Percentiles rank a stretch among this genome's conserved stretches.
Evolutionary conservation across 2,797 vertebrate genomes (phyloP).

Genomic region (Sebastes goodei): DNA sequence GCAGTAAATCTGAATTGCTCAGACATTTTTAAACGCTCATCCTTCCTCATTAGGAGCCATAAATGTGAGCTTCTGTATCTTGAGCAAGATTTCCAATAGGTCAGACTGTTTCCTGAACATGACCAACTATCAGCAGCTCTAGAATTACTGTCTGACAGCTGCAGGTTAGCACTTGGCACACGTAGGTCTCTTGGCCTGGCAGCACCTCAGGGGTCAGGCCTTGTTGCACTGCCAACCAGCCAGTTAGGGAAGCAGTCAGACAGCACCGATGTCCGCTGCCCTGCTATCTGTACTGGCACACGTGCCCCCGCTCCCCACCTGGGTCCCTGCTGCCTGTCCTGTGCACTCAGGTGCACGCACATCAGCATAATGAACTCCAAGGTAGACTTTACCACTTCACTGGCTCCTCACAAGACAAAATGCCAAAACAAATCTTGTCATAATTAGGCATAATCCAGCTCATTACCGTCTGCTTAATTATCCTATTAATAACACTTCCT

Average conservation of each 20-base stretch:
- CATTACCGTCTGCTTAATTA: slow-evolving; percentile 98
- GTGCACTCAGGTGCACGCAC: slow-evolving; percentile 90
- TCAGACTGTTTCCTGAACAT: slow-evolving; percentile 2
- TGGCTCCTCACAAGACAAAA: slow-evolving; percentile 91
- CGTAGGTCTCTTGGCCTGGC: slow-evolving; percentile 23
- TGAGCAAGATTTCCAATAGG: not conserved
- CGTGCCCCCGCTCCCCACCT: slow-evolving; percentile 37
- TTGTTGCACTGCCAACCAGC: slow-evolving; percentile 69
- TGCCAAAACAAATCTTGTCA: slow-evolving; percentile 99
- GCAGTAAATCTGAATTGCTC: not conserved
- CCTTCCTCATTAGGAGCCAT: not conserved
- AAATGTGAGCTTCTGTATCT: not conserved
- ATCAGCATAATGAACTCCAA: slow-evolving; percentile 92
- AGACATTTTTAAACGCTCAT: not conserved
- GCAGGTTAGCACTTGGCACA: slow-evolving; percentile 49
- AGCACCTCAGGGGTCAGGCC: slow-evolving; percentile 57
- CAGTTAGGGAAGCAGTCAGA: slow-evolving; percentile 72
- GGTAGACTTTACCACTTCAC: slow-evolving; percentile 94
- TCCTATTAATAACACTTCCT: slow-evolving; percentile 99
- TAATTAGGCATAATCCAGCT: slow-evolving; percentile 99
- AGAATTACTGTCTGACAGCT: slow-evolving; percentile 27
- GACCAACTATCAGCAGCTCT: slow-evolving; percentile 9
- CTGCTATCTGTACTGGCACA: slow-evolving; percentile 74
- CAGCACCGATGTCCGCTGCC: slow-evolving; percentile 72
- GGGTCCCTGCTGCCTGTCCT: slow-evolving; percentile 74